Evolutionary conservation across 2,113 vertebrate genomes (phyloP).

Genomic region (Crotophaga sulcirostris): DNA sequence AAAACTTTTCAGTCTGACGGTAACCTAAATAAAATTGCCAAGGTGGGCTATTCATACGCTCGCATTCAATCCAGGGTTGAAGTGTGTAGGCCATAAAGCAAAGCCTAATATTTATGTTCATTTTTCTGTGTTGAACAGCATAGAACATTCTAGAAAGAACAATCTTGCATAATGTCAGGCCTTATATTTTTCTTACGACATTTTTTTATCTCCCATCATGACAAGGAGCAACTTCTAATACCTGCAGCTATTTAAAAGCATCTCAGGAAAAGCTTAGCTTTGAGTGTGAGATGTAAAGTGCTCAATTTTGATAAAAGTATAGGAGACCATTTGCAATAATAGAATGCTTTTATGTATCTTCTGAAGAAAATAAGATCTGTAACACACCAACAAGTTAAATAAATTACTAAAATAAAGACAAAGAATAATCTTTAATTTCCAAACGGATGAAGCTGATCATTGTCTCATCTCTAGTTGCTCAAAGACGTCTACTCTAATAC

Average conservation of each 20-base stretch:
- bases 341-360: not conserved
- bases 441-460: not conserved
- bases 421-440: not conserved
- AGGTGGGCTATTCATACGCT: not conserved
- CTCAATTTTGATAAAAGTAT: not conserved
- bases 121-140: not conserved
- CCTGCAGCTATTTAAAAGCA: not conserved
- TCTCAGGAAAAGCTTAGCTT: not conserved
- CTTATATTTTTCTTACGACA: not conserved
- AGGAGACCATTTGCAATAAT: not conserved
- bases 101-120: not conserved
- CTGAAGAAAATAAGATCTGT: not conserved
- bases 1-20: not conserved
- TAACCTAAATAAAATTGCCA: slow-evolving; percentile 2
- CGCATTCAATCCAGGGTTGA: not conserved
- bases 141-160: not conserved
- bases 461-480: not conserved
- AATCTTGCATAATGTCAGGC: not conserved
- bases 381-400: not conserved
- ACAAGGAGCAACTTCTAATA: not conserved
- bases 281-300: not conserved
- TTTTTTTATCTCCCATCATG: not conserved
- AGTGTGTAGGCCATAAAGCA: not conserved
- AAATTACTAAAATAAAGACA: not conserved
- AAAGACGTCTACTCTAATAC: not conserved